phyloP scores from a whole-genome alignment of 2,113 vertebrate species.

The Tupaia tana region DNA sequence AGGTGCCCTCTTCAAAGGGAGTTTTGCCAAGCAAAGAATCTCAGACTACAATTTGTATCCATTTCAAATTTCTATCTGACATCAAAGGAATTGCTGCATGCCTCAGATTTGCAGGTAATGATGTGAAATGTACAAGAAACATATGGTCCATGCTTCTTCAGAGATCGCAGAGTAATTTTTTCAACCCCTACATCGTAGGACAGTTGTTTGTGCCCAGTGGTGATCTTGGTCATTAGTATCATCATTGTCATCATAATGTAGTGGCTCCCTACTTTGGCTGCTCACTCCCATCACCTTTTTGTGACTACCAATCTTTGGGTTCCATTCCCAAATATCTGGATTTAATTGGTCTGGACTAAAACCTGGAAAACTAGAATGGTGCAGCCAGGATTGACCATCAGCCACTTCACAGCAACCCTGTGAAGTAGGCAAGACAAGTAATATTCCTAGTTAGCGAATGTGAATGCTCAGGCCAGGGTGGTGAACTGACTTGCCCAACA shows the following conservation, averaged over 20 bases:
- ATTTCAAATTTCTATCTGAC: background rate
- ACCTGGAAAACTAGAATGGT: background rate
- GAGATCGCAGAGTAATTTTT: background rate
- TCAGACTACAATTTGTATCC: background rate
- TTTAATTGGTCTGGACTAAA: background rate
- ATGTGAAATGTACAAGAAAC: background rate
- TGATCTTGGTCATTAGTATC: too few relatives aligned
- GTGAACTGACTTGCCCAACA: accelerated
- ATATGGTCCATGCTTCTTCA: background rate
- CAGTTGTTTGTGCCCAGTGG: background rate
- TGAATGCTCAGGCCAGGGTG: background rate
- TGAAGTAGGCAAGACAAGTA: background rate
- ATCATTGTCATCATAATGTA: accelerated
- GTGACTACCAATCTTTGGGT: background rate
- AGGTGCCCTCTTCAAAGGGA: background rate
- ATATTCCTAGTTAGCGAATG: accelerated
- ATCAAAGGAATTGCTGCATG: background rate
- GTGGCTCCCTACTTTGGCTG: background rate
- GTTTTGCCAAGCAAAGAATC: background rate
- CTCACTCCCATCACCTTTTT: background rate
- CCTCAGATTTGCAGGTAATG: background rate
- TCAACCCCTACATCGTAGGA: accelerated
- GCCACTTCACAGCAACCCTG: accelerated
- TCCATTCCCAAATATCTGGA: background rate
- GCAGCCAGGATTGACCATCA: background rate